These are phyloP conservation scores for Premnoplex brunnescens DNA, from an alignment of 2,797 vertebrate genomes.

Conservation along the genomic window DNA sequence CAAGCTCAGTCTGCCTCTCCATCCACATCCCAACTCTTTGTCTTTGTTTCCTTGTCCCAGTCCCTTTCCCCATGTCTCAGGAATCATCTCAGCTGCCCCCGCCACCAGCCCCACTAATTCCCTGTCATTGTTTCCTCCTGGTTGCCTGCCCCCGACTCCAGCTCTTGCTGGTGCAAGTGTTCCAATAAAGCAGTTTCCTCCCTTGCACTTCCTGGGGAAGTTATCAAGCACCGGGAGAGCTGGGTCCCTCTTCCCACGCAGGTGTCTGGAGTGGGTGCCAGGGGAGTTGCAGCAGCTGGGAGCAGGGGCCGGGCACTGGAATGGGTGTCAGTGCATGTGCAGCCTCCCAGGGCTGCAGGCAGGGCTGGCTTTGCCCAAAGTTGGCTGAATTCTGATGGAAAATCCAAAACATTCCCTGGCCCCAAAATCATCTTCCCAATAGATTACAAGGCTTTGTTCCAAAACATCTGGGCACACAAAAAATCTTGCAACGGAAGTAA, in stretches of 20 bases:
- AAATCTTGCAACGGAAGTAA: background rate
- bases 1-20: background rate
- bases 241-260: background rate
- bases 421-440: background rate
- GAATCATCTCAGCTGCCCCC: background rate
- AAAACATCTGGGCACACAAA: background rate
- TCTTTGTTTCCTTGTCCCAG: background rate
- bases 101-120: background rate
- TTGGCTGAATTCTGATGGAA: background rate
- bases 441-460: constrained; percentile 25
- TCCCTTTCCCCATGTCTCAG: background rate
- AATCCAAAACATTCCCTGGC: background rate
- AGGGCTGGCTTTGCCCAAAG: background rate
- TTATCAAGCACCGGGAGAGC: fast-evolving
- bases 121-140: background rate
- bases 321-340: background rate
- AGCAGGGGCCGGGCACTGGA: background rate
- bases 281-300: background rate
- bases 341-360: fast-evolving
- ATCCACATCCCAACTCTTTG: background rate
- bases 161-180: background rate
- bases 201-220: background rate
- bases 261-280: background rate
- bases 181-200: constrained; percentile 38
- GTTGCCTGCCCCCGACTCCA: background rate